Base-by-base conservation (phyloP, 2,797 vertebrate genomes). In the Takifugu ocellatus region DNA sequence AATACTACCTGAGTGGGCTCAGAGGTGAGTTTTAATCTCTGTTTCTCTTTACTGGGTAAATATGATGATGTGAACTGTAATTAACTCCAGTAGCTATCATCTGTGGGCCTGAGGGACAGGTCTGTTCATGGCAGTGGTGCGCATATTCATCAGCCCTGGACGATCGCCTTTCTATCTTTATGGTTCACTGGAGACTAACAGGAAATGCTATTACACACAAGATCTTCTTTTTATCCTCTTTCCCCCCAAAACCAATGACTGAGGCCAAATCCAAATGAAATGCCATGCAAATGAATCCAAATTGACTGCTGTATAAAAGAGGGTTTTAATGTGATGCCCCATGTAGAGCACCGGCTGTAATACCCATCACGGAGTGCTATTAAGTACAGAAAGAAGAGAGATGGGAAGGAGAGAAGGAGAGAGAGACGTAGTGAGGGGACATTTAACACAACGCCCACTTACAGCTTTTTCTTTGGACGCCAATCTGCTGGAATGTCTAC, bases 31-130 rank as follows among this genome's bases (percentile, higher is more conserved):
- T 87, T 86, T 84, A 88, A 82, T 84, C 76, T 82, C 72, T 31
- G 62, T 80, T 82, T 78, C 78, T 79, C 61, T 78, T 85, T 78
- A 82, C 73, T 74, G 74, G 71, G 83, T 87, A 90, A 90, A 89
- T 85, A 88, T 78, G 82, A 89, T 84, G 86, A 88, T 83, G 81
- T 79, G 83, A 88, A 86, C 79, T 84, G 86, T 89, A 90, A 90
- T 90, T 89, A 88, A 86, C 77, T 84, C 75, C 83, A 90, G 81
- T 81, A 82, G 87, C 82, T 81, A 83, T 82, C 62, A 74, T 86
- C 67, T 81, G 81, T 72, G 72, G 76, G 81, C 85, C 87, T 72
- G 68, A 72, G 87, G 89, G 87, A 81, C 67, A 33, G 63, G 74
- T 72, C 76, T 65, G 75, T 79, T 83, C 74, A 66, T 71, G 74